Base-by-base conservation (phyloP, 2,113 vertebrate genomes). In the Budorcas taxicolor region DNA sequence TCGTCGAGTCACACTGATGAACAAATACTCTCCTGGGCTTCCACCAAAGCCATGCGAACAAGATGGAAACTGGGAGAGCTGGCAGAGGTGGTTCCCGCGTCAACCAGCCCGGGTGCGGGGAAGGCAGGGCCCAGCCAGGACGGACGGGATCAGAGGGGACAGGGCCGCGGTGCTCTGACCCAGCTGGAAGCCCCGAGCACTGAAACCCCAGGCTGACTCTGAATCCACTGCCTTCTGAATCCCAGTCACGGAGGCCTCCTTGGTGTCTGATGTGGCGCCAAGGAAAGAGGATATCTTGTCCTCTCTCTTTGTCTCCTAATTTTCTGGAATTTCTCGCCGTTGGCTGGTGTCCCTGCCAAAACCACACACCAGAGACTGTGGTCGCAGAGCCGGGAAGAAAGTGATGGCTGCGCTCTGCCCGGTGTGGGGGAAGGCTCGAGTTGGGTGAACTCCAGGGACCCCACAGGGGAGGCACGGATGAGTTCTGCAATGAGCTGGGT, bases 391-490 rank as follows among this genome's bases (percentile, higher is more conserved):
- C 1, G 2, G 14, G 71, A 7, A 74, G 53, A 55, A 45, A 14
- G 57, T 0, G 16, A 25, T 6, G 40, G 3, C 11, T 6, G 3
- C 2, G 5, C 27, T n/a, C 29, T 8, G 8, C 8, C 76, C 2
- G 10, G 31, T 11, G 64, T 71, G 0, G 15, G 52, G 16, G 62
- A 9, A 7, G 45, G 47, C 40, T 62, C 57, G 62, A 45, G 55
- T 15, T 2, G 2, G 10, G 76, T 0, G 31, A 31, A 10, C 62
- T 23, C 86, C 3, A 3, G 50, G n/a, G 27, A 52, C 71, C 43
- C 29, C 23, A 9, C 0, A 12, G 13, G 21, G 21, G 43, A 82
- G 57, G 87, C 76, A n/a, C 0, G 1, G 4, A 13, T 4, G 21
- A 27, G 31, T 5, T 47, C 47, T 33, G 27, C 36, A 8, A 21